phyloP scores from a whole-genome alignment of 2,888 invertebrate genomes.

The Dryobotodes eremita region DNA sequence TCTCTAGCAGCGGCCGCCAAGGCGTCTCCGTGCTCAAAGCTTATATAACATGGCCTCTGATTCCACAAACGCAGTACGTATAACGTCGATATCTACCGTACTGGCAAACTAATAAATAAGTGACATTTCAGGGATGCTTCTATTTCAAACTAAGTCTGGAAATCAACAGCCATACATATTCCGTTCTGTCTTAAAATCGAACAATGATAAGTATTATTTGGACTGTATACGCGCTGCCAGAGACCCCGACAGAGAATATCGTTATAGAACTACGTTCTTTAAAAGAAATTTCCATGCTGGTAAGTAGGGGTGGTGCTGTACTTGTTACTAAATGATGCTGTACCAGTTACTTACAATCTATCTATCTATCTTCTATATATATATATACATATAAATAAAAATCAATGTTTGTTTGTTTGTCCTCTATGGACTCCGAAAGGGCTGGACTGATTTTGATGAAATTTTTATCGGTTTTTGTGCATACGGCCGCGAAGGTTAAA shows the following conservation, averaged over 20 bases:
- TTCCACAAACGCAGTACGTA: neutral
- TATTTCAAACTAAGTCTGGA: neutral
- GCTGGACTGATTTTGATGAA: too few species aligned
- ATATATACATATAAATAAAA: too few species aligned
- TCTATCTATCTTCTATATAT: too few species aligned
- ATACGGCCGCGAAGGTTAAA: too few species aligned
- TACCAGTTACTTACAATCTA: neutral
- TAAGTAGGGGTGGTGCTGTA: slow-evolving; percentile 12
- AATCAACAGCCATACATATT: neutral
- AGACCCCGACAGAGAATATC: neutral
- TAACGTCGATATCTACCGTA: neutral
- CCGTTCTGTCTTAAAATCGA: slow-evolving; percentile 7
- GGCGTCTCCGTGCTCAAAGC: neutral
- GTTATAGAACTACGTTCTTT: slow-evolving; percentile 38
- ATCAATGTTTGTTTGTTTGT: too few species aligned
- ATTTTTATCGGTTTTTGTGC: too few species aligned
- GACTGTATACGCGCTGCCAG: neutral
- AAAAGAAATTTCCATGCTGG: neutral
- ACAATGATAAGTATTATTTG: slow-evolving; percentile 31
- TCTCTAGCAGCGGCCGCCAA: neutral
- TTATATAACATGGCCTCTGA: neutral
- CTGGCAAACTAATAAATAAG: neutral
- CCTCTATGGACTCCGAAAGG: too few species aligned
- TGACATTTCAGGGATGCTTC: slow-evolving; percentile 17
- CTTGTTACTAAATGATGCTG: neutral